Evolutionary conservation across 2,888 invertebrate species (phyloP).

Genomic region (Mellilla xanthometata): DNA sequence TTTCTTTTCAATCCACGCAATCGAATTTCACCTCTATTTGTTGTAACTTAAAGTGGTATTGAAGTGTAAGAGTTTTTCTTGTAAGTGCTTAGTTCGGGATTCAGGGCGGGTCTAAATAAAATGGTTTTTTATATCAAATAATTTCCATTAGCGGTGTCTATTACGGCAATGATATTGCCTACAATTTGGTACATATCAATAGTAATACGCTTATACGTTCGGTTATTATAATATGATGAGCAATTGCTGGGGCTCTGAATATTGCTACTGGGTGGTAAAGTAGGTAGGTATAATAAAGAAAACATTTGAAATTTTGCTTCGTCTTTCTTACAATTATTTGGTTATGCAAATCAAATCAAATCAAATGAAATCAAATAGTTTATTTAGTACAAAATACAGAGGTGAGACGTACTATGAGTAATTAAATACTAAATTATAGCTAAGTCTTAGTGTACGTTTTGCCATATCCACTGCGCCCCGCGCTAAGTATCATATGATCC

Average conservation of each 20-base stretch:
- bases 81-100: conserved; percentile 36
- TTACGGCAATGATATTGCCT: conserved; percentile 67
- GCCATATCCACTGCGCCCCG: too few relatives aligned
- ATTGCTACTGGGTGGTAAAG: conserved; percentile 16
- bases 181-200: conserved; percentile 60
- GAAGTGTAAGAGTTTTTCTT: conserved; percentile 16
- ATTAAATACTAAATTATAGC: too few relatives aligned
- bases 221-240: conserved; percentile 38
- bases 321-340: too few relatives aligned
- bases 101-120: conserved; percentile 35
- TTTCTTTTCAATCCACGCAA: background rate
- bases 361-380: too few relatives aligned
- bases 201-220: conserved; percentile 52
- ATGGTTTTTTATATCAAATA: conserved; percentile 52
- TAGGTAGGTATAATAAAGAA: too few relatives aligned
- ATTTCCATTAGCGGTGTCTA: conserved; percentile 61
- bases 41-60: background rate
- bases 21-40: conserved; percentile 4
- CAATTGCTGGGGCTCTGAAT: conserved; percentile 20
- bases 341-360: too few relatives aligned
- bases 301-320: too few relatives aligned
- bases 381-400: too few relatives aligned
- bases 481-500: too few relatives aligned
- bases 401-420: too few relatives aligned
- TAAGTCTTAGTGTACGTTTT: too few relatives aligned